Base-by-base conservation (phyloP, 2,888 invertebrate genomes). In the Cataglyphis cursor region DNA sequence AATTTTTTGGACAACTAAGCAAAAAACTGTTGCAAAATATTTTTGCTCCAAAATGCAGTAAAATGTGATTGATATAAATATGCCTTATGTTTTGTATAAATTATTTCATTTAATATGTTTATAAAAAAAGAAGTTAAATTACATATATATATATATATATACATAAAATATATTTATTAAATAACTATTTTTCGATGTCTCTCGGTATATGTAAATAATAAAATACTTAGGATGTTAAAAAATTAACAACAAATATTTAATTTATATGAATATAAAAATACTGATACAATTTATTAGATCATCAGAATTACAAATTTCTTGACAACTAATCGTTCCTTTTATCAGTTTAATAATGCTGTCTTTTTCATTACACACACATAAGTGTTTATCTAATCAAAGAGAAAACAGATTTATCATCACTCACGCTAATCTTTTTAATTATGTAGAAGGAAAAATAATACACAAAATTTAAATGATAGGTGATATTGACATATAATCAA, bases 201-300 rank as follows among this genome's bases (percentile, higher is more conserved):
- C 54, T 3, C 38, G 12, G 18, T 24, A 24, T 57, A 18, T 48
- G 59, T 41, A 73, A 24, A 72, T 72, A 38, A 38, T 57, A 73
- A 12, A 73, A 24, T 73, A n/a, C 12, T 6, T 59, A 73, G 12
- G 28, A 61, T 44, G n/a, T 44, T 48, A 62, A 59, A 68, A 31
- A 21, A 24, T 51, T n/a, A 51, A 24, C 18, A 8, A 44, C 2
- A 74, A 35, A 9, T 74, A 44, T 48, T 31, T 5, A 18, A 24
- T 28, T 48, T 75, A 48, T 59, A 35, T 8, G 10, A 18, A 59
- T 18, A 38, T 38, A 18, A 24, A 73, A 59, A 59, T 61, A 28
- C 8, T 15, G 12, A 41, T 48, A 48, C 18, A 51, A 48, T 15
- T 66, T 64, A 24, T 64, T 61, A 35, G 4, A 44, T 48, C 41